Conservation (phyloP, 1,140 invertebrate genomes). For the Rhizoglyphus robini region DNA sequence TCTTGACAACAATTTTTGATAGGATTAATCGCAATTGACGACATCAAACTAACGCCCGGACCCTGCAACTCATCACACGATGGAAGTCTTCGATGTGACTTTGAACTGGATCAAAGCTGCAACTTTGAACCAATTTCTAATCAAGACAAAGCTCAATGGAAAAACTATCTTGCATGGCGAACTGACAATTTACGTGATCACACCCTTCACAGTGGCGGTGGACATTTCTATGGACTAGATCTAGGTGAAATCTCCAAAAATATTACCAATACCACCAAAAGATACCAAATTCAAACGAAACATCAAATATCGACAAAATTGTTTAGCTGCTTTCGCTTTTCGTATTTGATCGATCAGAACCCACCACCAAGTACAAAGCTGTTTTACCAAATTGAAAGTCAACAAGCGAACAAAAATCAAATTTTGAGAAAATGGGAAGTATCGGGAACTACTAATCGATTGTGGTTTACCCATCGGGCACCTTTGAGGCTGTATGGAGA, state of each 20-base stretch:
- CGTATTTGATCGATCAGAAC: not conserved
- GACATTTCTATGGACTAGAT: not conserved
- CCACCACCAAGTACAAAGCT: not conserved
- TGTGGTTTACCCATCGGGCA: not conserved
- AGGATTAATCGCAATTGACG: not conserved
- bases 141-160: not conserved
- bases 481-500: not conserved
- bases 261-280: no score
- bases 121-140: slow-evolving; percentile 1
- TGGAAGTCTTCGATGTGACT: not conserved
- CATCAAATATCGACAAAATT: not conserved
- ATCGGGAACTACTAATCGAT: not conserved
- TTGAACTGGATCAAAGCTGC: not conserved
- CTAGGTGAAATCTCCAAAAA: no score
- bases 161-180: not conserved
- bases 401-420: no score
- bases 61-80: not conserved
- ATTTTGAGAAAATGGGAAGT: no score
- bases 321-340: not conserved
- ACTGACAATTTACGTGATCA: not conserved
- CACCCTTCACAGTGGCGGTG: not conserved
- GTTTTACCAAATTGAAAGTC: not conserved
- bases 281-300: not conserved
- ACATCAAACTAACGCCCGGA: not conserved
- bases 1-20: no score